Base-by-base conservation (phyloP, 1,140 invertebrate species). In the Eurosta solidaginis region DNA sequence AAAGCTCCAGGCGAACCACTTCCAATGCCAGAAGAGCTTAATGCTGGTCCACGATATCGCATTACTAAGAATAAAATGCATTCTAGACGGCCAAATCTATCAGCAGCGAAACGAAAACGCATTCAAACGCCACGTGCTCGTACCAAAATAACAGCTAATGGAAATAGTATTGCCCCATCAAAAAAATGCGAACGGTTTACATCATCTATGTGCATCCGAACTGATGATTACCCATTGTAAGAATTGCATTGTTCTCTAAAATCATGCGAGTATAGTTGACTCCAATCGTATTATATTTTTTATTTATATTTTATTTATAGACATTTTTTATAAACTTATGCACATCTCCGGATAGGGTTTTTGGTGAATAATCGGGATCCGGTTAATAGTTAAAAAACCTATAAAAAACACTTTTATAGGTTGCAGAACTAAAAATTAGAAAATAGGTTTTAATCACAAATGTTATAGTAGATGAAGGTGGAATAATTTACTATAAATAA, bases 211-310 rank as follows among this genome's bases (percentile, higher is more conserved):
- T 96, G 94, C 87, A 89, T 95, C 40, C 91, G 93, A 80, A 90
- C 92, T 54, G 89, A 91, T 12, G 92, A 95, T 84, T 95, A 96
- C 88, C 94, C 94, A 63, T 91, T 92, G 94, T 95, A 90, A 92
- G 91, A 7, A 17, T 7, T 14, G 1, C 20, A 27, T 45, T 42
- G 6, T 14, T 44, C 42, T 74, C 6, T 22, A 25, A n/a, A n/a
- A n/a, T n/a, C n/a, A n/a, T n/a, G n/a, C n/a, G n/a, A n/a, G n/a
- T n/a, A n/a, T n/a, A n/a, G n/a, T n/a, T n/a, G n/a, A n/a, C n/a
- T n/a, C n/a, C n/a, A n/a, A n/a, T n/a, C n/a, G n/a, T n/a, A n/a
- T n/a, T n/a, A n/a, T n/a, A n/a, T n/a, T n/a, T n/a, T n/a, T n/a
- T n/a, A n/a, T n/a, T n/a, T n/a, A n/a, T n/a, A n/a, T n/a, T n/a